phyloP scores from a whole-genome alignment of 2,888 invertebrate genomes.

The Charanyca ferruginea region DNA sequence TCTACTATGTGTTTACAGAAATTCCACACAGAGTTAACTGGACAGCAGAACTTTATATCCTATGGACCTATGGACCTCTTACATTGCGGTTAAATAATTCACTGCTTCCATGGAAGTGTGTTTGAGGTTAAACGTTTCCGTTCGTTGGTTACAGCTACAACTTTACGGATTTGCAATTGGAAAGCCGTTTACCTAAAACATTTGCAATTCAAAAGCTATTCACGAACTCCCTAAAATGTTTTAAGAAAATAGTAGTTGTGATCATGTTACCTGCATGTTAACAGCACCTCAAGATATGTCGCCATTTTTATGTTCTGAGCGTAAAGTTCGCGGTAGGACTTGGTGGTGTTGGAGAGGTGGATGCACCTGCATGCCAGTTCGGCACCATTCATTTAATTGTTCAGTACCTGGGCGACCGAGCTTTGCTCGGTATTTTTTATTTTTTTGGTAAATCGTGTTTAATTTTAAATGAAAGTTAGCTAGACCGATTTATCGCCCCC shows the following conservation, averaged over 20 bases:
- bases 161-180: constrained; percentile 19
- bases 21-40: not conserved
- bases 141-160: constrained; percentile 21
- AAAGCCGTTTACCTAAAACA: constrained; percentile 29
- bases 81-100: constrained; percentile 11
- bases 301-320: no score
- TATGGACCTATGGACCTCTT: not conserved
- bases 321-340: no score
- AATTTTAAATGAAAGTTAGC: no score
- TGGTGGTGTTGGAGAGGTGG: no score
- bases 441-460: no score
- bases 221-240: not conserved
- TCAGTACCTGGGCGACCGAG: no score
- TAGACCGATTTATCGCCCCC: no score
- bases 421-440: no score
- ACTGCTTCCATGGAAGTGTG: not conserved
- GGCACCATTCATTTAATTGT: no score
- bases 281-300: no score
- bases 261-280: not conserved
- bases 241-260: not conserved
- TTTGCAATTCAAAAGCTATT: constrained; percentile 39
- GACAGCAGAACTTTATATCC: not conserved
- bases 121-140: constrained; percentile 27
- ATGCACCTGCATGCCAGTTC: no score
- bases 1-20: no score